phyloP scores from a whole-genome alignment of 2,797 vertebrate species.

The Acanthiza pusilla region DNA sequence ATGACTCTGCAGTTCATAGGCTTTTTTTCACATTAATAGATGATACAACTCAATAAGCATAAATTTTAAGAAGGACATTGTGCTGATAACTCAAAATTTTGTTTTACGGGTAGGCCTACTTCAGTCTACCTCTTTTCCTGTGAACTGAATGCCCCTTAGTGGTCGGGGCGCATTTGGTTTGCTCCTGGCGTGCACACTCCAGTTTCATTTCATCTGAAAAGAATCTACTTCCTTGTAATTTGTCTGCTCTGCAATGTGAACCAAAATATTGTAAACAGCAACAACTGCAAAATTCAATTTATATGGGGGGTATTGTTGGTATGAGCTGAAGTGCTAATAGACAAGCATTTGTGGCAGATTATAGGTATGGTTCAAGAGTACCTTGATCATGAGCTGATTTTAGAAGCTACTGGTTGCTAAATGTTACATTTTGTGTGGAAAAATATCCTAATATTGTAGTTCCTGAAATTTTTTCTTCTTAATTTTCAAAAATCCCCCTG shows the following conservation, averaged over 20 bases:
- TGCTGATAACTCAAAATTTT: background rate
- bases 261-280: background rate
- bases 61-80: background rate
- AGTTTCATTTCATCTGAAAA: background rate
- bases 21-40: background rate
- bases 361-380: background rate
- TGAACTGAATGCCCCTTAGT: background rate
- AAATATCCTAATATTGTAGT: background rate
- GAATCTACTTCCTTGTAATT: background rate
- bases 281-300: background rate
- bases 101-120: background rate
- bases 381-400: background rate
- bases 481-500: rapidly evolving
- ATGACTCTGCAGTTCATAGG: background rate
- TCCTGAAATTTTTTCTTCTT: background rate
- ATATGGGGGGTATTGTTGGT: background rate
- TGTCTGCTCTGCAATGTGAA: background rate
- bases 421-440: background rate
- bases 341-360: background rate
- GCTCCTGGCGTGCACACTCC: background rate
- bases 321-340: background rate
- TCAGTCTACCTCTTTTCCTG: background rate
- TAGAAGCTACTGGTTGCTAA: background rate
- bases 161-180: background rate
- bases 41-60: background rate